phyloP scores from a whole-genome alignment of 2,888 invertebrate species.

The Nymphalis c-album region DNA sequence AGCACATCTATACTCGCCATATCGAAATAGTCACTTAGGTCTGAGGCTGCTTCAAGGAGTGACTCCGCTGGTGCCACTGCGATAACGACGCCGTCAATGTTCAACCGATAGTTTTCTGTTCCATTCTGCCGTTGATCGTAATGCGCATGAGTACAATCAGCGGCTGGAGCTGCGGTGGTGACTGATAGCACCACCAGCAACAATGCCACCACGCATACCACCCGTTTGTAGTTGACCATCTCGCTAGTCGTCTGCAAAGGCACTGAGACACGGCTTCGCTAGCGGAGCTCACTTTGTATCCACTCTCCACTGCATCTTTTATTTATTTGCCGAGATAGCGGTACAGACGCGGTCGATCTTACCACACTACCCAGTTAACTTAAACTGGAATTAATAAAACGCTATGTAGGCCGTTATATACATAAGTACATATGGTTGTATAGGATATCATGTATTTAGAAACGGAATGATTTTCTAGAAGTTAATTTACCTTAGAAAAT shows the following conservation, averaged over 20 bases:
- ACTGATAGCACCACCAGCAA: constrained; percentile 46
- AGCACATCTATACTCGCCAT: constrained; percentile 32
- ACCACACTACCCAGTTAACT: constrained; percentile 62
- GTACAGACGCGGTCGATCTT: constrained; percentile 59
- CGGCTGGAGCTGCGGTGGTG: constrained; percentile 52
- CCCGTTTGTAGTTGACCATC: constrained; percentile 78
- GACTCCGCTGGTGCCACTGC: constrained; percentile 84
- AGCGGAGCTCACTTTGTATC: constrained; percentile 68
- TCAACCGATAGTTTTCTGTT: constrained; percentile 86
- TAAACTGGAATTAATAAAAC: constrained; percentile 71
- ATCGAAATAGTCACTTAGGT: constrained; percentile 64
- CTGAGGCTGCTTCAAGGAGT: constrained; percentile 80
- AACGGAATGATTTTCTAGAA: neutral
- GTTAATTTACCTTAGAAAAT: neutral
- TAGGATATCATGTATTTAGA: neutral
- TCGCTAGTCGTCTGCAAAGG: constrained; percentile 56
- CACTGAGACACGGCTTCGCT: constrained; percentile 62
- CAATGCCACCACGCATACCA: constrained; percentile 65
- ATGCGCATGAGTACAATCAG: constrained; percentile 51
- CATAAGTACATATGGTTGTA: constrained; percentile 4
- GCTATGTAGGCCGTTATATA: constrained; percentile 41
- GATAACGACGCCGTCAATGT: constrained; percentile 85
- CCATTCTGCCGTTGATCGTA: constrained; percentile 90
- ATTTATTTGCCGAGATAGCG: constrained; percentile 79
- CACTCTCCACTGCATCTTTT: constrained; percentile 75